Base-by-base conservation (phyloP, 2,888 invertebrate genomes). In the Sarcophaga carnaria region DNA sequence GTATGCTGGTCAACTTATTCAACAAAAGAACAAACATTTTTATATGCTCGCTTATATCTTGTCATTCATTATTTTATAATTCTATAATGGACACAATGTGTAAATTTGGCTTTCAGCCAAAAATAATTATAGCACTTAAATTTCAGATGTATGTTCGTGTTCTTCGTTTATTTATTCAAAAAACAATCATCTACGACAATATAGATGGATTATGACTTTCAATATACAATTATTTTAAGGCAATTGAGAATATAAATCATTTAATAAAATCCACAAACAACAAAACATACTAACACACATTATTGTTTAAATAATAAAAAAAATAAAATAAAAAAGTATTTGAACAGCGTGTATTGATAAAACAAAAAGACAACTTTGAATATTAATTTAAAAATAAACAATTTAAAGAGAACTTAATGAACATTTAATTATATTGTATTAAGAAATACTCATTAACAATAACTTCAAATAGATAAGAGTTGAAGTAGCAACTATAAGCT, bases 111-210 rank as follows among this genome's bases (percentile, higher is more conserved):
- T 63, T 20, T 49, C 4, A 49, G 70, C 70, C 78, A 70, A 70
- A 37, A 70, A 27, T 78, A 63, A 79, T 70, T 70, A 49, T 79
- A 63, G 78, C 27, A 49, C 27, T 70, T 20, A 62, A 12, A 62
- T 70, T 78, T 70, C 69, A 27, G 14, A 37, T 25, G 6, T 62
- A 66, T 72, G 27, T 37, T 17, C 17, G n/a, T 59, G 59, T 59
- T n/a, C 25, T 64, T 75, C 59, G 20, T 76, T 76, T 66, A 25
- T 49, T n/a, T 49, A 4, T n/a, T 22, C 25, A 14, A 14, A 54
- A 25, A 27, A 66, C 37, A 76, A 12, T 20, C 59, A 59, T 64
- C 4, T 20, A 54, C 6, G 6, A 77, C 17, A 22, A 45, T 60
- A 45, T 69, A 22, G 10, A 22, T 10, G 37, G 22, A 62, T 45